phyloP scores from a whole-genome alignment of 2,113 vertebrate genomes.

The Vulpes ferrilata region DNA sequence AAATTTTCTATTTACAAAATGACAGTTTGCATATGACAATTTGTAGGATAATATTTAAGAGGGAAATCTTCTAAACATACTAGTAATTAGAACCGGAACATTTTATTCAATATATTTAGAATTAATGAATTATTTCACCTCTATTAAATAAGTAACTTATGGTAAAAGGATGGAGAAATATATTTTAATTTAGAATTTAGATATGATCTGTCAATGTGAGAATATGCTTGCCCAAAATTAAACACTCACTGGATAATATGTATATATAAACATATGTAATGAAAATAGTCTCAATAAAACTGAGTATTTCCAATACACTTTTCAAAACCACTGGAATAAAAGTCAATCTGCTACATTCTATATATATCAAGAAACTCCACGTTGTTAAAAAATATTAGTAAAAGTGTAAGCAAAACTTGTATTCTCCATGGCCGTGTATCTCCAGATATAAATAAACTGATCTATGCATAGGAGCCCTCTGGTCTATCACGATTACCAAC shows the following conservation, averaged over 20 bases:
- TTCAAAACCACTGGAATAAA: not conserved
- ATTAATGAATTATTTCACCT: not conserved
- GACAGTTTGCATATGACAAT: not conserved
- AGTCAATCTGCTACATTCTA: not conserved
- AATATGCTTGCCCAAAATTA: not conserved
- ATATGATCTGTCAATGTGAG: not conserved
- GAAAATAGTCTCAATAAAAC: not conserved
- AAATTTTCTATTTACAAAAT: constrained; percentile 5
- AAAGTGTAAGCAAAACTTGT: not conserved
- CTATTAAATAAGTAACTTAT: not conserved
- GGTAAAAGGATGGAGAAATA: not conserved
- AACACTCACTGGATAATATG: not conserved
- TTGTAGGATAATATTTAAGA: not conserved
- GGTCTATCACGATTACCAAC: not conserved
- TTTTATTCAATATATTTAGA: constrained; percentile 33
- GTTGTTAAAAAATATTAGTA: not conserved
- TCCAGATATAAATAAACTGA: not conserved
- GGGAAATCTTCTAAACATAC: not conserved
- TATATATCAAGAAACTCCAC: not conserved
- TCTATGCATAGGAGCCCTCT: not conserved
- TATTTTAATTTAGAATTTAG: constrained; percentile 31
- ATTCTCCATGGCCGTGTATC: not conserved
- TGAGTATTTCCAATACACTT: not conserved
- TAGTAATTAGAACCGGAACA: not conserved
- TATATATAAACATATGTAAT: not conserved